phyloP scores from a whole-genome alignment of 2,113 vertebrate genomes.

The Anolis sagrei region DNA sequence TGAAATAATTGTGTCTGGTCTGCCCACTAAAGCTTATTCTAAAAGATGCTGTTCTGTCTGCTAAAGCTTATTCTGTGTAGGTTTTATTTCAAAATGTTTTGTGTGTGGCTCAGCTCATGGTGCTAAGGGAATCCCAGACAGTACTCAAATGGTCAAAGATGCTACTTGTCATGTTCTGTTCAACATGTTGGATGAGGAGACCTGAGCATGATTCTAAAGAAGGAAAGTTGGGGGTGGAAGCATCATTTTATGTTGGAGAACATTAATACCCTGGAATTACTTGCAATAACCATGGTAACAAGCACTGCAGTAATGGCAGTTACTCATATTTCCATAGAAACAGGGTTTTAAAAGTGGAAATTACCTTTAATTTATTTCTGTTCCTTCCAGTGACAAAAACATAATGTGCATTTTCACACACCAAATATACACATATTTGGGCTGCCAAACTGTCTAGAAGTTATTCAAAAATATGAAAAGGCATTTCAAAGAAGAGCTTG shows the following conservation, averaged over 20 bases:
- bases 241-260: conserved; percentile 64
- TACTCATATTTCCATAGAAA: conserved; percentile 73
- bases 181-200: not conserved
- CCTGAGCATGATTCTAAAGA: conserved; percentile 55
- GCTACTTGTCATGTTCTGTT: not conserved
- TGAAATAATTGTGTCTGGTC: not conserved
- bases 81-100: not conserved
- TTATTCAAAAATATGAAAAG: conserved; percentile 64
- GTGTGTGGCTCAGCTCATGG: fast-evolving
- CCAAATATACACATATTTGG: conserved; percentile 55
- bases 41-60: not conserved
- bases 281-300: conserved; percentile 76
- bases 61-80: not conserved
- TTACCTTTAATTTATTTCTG: conserved; percentile 69
- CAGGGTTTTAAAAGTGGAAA: conserved; percentile 63
- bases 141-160: fast-evolving
- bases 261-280: conserved; percentile 67
- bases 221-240: conserved; percentile 37
- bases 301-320: conserved; percentile 65
- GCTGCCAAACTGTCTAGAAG: conserved; percentile 51
- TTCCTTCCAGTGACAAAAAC: conserved; percentile 57
- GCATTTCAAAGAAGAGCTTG: conserved; percentile 47
- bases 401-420: conserved; percentile 44
- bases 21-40: too few species aligned
- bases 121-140: not conserved